These are phyloP conservation scores for Spheniscus humboldti DNA, from an alignment of 2,797 vertebrate genomes.

Conservation along the genomic window DNA sequence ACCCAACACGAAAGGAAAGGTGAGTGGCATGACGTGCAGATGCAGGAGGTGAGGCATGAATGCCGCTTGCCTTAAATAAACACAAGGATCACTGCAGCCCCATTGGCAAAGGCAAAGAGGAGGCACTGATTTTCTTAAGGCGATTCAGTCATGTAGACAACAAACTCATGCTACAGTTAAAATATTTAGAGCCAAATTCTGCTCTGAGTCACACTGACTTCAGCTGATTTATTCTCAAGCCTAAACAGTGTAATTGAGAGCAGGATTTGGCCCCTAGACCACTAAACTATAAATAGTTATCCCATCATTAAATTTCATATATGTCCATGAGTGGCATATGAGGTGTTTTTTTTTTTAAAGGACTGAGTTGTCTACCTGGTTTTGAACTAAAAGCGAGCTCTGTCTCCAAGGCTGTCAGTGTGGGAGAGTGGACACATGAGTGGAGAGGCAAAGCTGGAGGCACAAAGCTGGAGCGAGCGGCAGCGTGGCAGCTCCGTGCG, in stretches of 20 bases:
- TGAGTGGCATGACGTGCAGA: neutral
- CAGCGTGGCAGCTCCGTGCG: fast-evolving
- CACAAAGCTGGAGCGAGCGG: neutral
- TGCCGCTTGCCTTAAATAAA: neutral
- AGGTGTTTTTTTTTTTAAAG: neutral
- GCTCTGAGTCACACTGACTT: neutral
- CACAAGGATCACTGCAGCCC: neutral
- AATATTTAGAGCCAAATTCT: constrained; percentile 10
- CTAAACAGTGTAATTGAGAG: neutral
- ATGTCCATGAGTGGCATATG: fast-evolving
- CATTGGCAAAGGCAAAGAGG: constrained; percentile 47
- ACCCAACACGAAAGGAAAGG: neutral
- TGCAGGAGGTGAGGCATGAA: constrained; percentile 23
- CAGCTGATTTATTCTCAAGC: neutral
- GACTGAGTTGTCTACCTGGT: neutral
- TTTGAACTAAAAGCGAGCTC: neutral
- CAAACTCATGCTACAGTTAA: constrained; percentile 15
- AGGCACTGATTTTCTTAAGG: constrained; percentile 38
- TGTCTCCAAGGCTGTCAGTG: neutral
- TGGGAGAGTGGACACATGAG: neutral
- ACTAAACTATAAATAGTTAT: neutral
- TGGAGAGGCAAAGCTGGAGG: neutral
- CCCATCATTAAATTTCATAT: neutral
- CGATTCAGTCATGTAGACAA: constrained; percentile 29
- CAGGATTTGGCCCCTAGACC: neutral